Evolutionary conservation across 2,113 vertebrate species (phyloP).

Genomic region (Atlantisia rogersi): DNA sequence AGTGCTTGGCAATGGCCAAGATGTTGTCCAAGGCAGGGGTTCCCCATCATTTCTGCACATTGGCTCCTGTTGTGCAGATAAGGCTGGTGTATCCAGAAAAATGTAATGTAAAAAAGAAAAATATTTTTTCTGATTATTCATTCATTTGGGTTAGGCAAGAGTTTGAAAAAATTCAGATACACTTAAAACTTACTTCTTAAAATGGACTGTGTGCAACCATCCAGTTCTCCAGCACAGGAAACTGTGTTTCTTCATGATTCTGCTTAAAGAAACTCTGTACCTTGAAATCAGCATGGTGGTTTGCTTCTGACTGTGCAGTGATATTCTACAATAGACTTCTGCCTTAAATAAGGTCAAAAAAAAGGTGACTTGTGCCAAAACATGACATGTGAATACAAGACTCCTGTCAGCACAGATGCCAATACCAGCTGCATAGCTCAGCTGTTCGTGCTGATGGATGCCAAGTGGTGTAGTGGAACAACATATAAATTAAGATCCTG

Average conservation of each 20-base stretch:
- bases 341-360: conserved; percentile 26
- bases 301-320: background rate
- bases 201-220: background rate
- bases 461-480: conserved; percentile 11
- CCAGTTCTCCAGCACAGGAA: background rate
- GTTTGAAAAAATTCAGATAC: background rate
- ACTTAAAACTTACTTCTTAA: background rate
- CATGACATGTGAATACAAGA: background rate
- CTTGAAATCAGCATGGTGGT: background rate
- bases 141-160: background rate
- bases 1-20: background rate
- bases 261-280: background rate
- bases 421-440: conserved; percentile 8
- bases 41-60: background rate
- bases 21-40: background rate
- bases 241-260: background rate
- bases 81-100: background rate
- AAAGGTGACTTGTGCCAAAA: background rate
- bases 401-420: conserved; percentile 27
- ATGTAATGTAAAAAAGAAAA: background rate
- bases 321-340: background rate
- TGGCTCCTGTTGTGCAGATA: background rate
- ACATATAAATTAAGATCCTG: background rate
- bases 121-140: background rate
- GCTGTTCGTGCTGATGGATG: conserved; percentile 1